Percentiles rank a stretch among this genome's conserved stretches.
phyloP scores from a whole-genome alignment of 2,113 vertebrate species.

The Sitta europaea region DNA sequence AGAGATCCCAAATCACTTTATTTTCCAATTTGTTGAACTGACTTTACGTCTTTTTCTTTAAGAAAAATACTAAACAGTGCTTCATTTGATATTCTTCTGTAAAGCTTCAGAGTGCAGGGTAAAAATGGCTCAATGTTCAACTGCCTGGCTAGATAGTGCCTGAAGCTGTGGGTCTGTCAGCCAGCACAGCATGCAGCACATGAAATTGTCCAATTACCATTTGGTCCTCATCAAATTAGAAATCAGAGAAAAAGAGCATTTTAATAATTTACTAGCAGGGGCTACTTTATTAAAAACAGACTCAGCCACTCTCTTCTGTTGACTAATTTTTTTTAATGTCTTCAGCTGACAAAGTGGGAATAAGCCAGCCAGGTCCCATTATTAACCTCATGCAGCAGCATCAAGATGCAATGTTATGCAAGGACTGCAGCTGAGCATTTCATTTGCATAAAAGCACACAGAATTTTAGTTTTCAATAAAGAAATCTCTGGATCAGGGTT shows the following conservation, averaged over 20 bases:
- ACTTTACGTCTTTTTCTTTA: neutral
- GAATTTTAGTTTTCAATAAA: neutral
- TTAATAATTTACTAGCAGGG: neutral
- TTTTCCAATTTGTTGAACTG: neutral
- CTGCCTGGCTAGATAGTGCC: neutral
- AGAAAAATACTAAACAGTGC: neutral
- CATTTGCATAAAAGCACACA: neutral
- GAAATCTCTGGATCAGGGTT: neutral
- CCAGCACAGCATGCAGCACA: neutral
- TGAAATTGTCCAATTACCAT: neutral
- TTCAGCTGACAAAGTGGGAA: neutral
- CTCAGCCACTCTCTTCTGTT: neutral
- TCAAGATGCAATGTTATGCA: neutral
- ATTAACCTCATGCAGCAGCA: neutral
- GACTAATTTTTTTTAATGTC: neutral
- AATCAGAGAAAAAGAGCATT: neutral
- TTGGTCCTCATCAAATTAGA: neutral
- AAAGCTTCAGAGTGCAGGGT: neutral
- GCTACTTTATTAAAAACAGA: neutral
- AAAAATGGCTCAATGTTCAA: neutral
- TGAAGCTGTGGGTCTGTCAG: neutral
- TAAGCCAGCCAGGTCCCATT: neutral
- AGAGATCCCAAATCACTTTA: neutral
- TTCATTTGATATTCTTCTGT: neutral
- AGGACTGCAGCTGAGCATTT: neutral